Evolutionary conservation across 1,140 invertebrate genomes (phyloP), one percentile per base, ranked within the genome.

Genomic region (Cydia fagiglandana): DNA sequence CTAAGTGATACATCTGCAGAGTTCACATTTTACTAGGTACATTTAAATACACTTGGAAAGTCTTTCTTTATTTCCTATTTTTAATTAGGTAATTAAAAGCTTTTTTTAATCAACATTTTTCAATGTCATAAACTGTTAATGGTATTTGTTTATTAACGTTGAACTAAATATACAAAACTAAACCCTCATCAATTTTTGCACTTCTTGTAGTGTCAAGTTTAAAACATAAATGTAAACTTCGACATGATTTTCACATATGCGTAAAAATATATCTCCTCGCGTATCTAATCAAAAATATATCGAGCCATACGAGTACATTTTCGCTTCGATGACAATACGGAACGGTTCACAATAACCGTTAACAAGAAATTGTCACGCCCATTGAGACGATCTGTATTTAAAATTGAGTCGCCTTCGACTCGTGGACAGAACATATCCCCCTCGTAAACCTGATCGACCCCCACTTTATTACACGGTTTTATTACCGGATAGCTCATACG

Each of bases 391-490:
- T 24, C 56, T 61, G 56, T 70, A 38, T 70, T 70, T 38, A 38
- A 38, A 70, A 70, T 70, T 38, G 66, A 61, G 17, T 61, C 24
- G 20, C 20, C 56, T 61, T 61, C 56, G 56, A 70, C 13, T 38
- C 66, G 24, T 66, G 64, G 66, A 38, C 66, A 38, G 66, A 38
- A 70, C 30, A 38, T 66, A 34, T 30, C 64, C 15, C 30, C 30
- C 66, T 70, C 66, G 66, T 70, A 70, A 70, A 70, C 66, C 66
- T 70, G 66, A 70, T 70, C 66, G 66, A 70, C 66, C 66, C 34
- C 66, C n/a, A 17, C 30, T 70, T 70, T 70, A 70, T 38, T 38
- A 38, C 66, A 70, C 38, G 66, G 66, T 70, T 70, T 70, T 70
- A 70, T 45, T n/a, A 53, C 50, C 50, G 5, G n/a, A 6, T 70